Base-by-base conservation (phyloP, 2,797 vertebrate genomes). In the Amazona finschi region DNA sequence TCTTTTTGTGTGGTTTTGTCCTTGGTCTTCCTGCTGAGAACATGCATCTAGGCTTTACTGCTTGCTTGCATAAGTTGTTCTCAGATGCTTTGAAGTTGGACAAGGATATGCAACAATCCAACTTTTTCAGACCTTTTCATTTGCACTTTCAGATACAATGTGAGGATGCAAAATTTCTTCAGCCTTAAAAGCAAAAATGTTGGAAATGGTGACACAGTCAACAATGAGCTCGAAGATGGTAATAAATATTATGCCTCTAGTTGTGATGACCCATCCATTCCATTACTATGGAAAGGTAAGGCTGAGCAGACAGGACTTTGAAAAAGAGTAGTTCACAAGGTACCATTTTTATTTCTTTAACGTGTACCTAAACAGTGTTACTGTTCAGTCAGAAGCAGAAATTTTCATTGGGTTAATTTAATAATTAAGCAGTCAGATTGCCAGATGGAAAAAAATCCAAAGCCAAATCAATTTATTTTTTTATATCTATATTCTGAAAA, bases 161-260 rank as follows among this genome's bases (percentile, higher is more conserved):
- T 98, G 95, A 99, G 95, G 97, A 98, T 99, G 98, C 99, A 99
- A 97, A 98, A 60, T 21, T 98, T 99, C 91, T 99, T 99, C 97
- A 98, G 97, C 13, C 97, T 98, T 90, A 98, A 97, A 97, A 97
- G 97, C 44, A 99, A 99, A 98, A 98, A 98, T 36, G 97, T 99
- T 91, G 98, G 99, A 81, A 99, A 99, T 47, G 99, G 99, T 97
- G 99, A 99, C 80, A 98, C 99, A 1, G 98, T 98, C 46, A 98
- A 95, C 97, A 99, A 98, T 47, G 99, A 99, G 96, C 98, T 99
- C 98, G 99, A 99, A 97, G 99, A 99, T 60, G 99, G 99, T 99
- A 99, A 99, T 99, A 97, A 98, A 97, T 98, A 71, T 98, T 98
- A 98, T 98, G 97, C 97, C 93, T 95, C 95, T 98, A 97, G 97